These are phyloP conservation scores for Spodoptera exigua DNA, from an alignment of 2,888 invertebrate species.

Conservation along the genomic window DNA sequence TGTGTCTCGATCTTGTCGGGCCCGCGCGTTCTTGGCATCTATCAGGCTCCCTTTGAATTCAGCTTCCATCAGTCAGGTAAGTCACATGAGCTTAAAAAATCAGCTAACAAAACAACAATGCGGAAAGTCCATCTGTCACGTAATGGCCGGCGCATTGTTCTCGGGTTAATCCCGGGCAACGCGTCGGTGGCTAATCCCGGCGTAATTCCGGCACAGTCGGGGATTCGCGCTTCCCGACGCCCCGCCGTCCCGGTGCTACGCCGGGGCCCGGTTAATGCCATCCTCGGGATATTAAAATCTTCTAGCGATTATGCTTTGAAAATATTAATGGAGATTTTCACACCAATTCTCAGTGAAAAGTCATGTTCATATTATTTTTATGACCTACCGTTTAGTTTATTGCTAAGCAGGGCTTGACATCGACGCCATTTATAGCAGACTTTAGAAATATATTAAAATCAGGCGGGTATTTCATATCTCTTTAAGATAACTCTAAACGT, in stretches of 20 bases:
- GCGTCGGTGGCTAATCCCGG: conserved; percentile 70
- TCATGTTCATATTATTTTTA: conserved; percentile 50
- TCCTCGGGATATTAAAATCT: conserved; percentile 62
- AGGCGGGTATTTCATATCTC: too few species aligned
- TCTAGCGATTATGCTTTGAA: conserved; percentile 56
- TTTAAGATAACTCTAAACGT: too few species aligned
- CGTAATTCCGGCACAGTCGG: conserved; percentile 66
- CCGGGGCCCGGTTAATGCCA: conserved; percentile 55
- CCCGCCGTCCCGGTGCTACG: conserved; percentile 35
- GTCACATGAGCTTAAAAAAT: conserved; percentile 50
- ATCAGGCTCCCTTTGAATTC: conserved; percentile 40
- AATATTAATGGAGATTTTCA: conserved; percentile 57
- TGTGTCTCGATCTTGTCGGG: not conserved
- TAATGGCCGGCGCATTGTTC: conserved; percentile 71
- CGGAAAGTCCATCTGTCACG: conserved; percentile 63
- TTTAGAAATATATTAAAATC: not conserved
- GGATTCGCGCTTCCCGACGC: conserved; percentile 50
- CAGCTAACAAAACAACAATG: conserved; percentile 54
- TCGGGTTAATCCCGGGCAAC: conserved; percentile 65
- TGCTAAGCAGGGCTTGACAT: conserved; percentile 12
- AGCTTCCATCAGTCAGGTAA: conserved; percentile 51
- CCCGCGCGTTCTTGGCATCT: conserved; percentile 24
- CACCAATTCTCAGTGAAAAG: conserved; percentile 46
- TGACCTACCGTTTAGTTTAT: conserved; percentile 39
- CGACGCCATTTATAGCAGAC: conserved; percentile 14